Evolutionary conservation across 2,113 vertebrate genomes (phyloP).

Genomic region (Erythrocercus mccallii): DNA sequence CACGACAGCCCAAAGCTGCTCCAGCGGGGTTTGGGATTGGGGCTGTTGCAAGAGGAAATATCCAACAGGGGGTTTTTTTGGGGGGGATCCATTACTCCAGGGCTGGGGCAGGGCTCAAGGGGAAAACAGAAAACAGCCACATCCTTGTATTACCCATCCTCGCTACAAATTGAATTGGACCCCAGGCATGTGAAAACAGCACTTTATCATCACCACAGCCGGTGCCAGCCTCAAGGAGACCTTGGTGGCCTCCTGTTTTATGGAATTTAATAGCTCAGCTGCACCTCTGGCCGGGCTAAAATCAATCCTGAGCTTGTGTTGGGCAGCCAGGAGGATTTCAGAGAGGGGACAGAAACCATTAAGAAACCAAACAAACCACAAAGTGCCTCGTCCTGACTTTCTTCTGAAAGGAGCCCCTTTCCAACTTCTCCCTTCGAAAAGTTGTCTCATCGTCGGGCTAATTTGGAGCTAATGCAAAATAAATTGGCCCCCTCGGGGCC

Average conservation of each 20-base stretch:
- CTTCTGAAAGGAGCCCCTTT: not conserved
- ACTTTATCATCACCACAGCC: not conserved
- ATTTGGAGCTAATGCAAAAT: not conserved
- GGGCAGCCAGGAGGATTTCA: not conserved
- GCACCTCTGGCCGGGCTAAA: not conserved
- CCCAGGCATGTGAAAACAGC: not conserved
- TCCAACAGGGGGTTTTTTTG: not conserved
- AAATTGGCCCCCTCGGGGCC: not conserved
- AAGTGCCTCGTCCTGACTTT: not conserved
- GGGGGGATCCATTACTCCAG: not conserved
- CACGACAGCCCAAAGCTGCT: fast-evolving
- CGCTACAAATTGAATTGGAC: not conserved
- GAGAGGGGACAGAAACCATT: conserved; percentile 26
- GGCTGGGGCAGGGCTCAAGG: not conserved
- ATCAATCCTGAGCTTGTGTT: fast-evolving
- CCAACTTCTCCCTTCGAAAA: conserved; percentile 14
- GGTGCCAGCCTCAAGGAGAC: not conserved
- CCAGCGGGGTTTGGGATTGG: fast-evolving
- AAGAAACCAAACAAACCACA: conserved; percentile 47
- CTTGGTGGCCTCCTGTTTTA: not conserved
- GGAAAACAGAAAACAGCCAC: not conserved
- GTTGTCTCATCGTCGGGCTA: not conserved
- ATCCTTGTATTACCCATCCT: not conserved
- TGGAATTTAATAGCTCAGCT: not conserved
- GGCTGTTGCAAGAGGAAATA: not conserved